Percentiles rank a stretch among this genome's conserved stretches.
phyloP scores from a whole-genome alignment of 2,888 invertebrate genomes.

The Drosophila mercatorum region DNA sequence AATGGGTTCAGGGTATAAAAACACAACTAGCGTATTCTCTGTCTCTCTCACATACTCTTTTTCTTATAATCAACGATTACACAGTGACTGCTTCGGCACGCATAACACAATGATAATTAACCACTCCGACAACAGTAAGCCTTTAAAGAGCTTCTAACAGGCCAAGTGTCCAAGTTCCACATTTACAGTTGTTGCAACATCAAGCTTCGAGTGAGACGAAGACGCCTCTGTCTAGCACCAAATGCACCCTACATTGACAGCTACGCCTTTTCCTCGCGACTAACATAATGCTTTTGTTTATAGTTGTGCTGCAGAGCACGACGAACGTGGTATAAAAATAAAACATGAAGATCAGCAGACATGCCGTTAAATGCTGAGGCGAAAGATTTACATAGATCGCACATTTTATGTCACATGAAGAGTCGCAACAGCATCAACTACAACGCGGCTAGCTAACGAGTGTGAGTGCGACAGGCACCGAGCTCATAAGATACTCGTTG shows the following conservation, averaged over 20 bases:
- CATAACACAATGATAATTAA: slow-evolving; percentile 48
- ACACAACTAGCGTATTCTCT: not conserved
- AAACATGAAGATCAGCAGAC: slow-evolving; percentile 71
- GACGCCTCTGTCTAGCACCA: slow-evolving; percentile 38
- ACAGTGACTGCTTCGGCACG: slow-evolving; percentile 52
- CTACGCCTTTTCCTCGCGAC: not conserved
- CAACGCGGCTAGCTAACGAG: slow-evolving; percentile 58
- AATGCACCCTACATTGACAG: slow-evolving; percentile 11
- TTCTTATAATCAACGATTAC: slow-evolving; percentile 43
- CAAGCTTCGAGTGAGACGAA: slow-evolving; percentile 63
- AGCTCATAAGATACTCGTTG: slow-evolving; percentile 80
- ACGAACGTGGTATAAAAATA: slow-evolving; percentile 66
- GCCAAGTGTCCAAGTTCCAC: slow-evolving; percentile 52
- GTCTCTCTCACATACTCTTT: not conserved
- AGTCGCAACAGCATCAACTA: slow-evolving; percentile 32
- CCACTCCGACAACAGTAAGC: slow-evolving; percentile 41
- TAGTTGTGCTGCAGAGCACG: slow-evolving; percentile 23
- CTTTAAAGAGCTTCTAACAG: slow-evolving; percentile 12
- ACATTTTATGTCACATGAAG: slow-evolving; percentile 80
- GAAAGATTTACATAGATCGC: slow-evolving; percentile 78
- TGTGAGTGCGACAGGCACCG: slow-evolving; percentile 34
- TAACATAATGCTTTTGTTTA: slow-evolving; percentile 17
- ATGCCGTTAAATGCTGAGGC: slow-evolving; percentile 67
- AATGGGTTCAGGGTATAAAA: not conserved
- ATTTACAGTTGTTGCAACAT: slow-evolving; percentile 68